A percentile compares a stretch with the other conserved stretches of the same genome.
Evolutionary conservation across 2,888 invertebrate genomes (phyloP).

Genomic region (Diarsia mendica): DNA sequence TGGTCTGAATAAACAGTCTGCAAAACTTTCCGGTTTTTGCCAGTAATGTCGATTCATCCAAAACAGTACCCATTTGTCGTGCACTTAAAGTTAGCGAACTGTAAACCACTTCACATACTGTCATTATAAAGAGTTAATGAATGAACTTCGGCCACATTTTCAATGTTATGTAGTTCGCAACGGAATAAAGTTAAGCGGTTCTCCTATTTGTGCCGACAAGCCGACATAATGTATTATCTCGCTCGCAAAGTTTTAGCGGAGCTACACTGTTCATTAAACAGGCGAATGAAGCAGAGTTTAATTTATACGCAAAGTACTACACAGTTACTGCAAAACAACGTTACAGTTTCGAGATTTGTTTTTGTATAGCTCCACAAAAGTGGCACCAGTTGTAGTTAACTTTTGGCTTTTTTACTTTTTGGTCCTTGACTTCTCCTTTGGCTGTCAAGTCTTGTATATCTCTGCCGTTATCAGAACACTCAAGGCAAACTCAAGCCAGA

Average conservation of each 20-base stretch:
- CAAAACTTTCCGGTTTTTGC: slow-evolving; percentile 12
- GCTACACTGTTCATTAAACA: slow-evolving; percentile 74
- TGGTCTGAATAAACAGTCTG: slow-evolving; percentile 3
- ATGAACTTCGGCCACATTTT: slow-evolving; percentile 59
- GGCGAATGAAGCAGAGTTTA: slow-evolving; percentile 72
- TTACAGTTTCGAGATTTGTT: slow-evolving; percentile 58
- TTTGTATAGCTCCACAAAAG: slow-evolving; percentile 48
- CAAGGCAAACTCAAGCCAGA: slow-evolving; percentile 68
- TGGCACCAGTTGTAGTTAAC: slow-evolving; percentile 32
- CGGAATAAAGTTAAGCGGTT: slow-evolving; percentile 69
- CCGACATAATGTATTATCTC: slow-evolving; percentile 75
- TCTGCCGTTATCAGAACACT: slow-evolving; percentile 69
- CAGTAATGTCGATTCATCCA: not conserved
- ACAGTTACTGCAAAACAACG: slow-evolving; percentile 61
- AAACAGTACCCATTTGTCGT: slow-evolving; percentile 9
- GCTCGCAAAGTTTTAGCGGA: slow-evolving; percentile 73
- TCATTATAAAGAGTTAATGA: slow-evolving; percentile 56
- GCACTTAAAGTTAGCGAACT: slow-evolving; percentile 17
- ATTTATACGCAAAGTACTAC: slow-evolving; percentile 70
- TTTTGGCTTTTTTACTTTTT: slow-evolving; percentile 43
- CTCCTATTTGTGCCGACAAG: slow-evolving; percentile 74
- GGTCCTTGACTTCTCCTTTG: slow-evolving; percentile 47
- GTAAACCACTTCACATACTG: slow-evolving; percentile 30
- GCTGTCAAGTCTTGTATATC: slow-evolving; percentile 49
- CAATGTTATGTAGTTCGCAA: slow-evolving; percentile 57